These are phyloP conservation scores for Laticauda laticaudata DNA, from an alignment of 2,113 vertebrate genomes.

Conservation along the genomic window DNA sequence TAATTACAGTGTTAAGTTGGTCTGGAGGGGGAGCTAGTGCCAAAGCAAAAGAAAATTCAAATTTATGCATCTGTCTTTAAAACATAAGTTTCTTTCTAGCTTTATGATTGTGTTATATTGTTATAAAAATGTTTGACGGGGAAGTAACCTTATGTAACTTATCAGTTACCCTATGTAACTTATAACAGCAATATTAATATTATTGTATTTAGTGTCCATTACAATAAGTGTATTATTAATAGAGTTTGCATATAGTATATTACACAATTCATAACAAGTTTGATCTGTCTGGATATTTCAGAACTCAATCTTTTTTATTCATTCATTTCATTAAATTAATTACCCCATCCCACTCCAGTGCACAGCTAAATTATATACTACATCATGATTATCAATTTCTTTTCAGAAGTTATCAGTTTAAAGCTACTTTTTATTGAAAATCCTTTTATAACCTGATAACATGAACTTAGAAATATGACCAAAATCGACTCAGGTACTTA, in stretches of 20 bases:
- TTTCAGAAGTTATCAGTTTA: not conserved
- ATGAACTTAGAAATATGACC: not conserved
- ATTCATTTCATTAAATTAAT: not conserved
- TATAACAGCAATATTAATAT: not conserved
- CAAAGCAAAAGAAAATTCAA: constrained; percentile 67
- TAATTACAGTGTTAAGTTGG: constrained; percentile 58
- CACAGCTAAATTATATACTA: not conserved
- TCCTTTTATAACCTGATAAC: not conserved
- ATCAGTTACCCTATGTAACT: not conserved
- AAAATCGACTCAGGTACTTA: not conserved
- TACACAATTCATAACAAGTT: not conserved
- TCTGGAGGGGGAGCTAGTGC: constrained; percentile 82
- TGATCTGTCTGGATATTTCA: not conserved
- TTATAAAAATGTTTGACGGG: not conserved
- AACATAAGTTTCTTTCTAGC: constrained; percentile 24
- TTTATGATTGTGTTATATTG: constrained; percentile 18
- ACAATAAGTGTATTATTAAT: not conserved
- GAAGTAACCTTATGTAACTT: not conserved
- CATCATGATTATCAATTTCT: not conserved
- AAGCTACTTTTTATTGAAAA: not conserved
- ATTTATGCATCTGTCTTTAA: constrained; percentile 50
- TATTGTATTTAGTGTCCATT: not conserved
- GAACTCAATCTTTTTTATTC: not conserved
- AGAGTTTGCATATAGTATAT: not conserved
- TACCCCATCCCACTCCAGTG: not conserved